Evolutionary conservation across 2,888 invertebrate genomes (phyloP), one percentile per base, ranked within the genome.

Genomic region (Stomorhina lunata): DNA sequence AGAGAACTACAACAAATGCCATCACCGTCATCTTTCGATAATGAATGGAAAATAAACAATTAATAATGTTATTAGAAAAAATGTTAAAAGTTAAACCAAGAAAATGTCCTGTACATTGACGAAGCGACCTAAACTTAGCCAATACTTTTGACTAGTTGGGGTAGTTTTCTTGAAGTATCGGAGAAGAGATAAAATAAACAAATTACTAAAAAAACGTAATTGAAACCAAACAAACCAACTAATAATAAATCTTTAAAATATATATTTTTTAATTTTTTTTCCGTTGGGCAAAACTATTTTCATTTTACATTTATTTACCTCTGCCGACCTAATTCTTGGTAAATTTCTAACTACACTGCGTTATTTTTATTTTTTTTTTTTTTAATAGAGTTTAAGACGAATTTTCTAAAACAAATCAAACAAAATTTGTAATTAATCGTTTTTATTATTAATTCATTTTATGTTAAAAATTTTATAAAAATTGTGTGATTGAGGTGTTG

Each of bases 21-120:
- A n/a, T n/a, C n/a, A 50, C 40, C 1, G 22, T 50, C 17, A 68
- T 78, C 29, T 45, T 37, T 12, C 48, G 66, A 63, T 73, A 65
- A 75, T 79, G 34, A 71, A 65, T 32, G 37, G 29, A 63, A 40
- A 69, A 53, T 63, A 71, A 71, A 59, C 37, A 40, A 71, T 66
- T 29, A 37, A 53, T 81, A 45, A 69, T 68, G 75, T 73, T 76
- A 77, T 73, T 80, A 81, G 73, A 81, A 65, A 69, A 55, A 75
- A 69, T 79, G 50, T 79, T 71, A 71, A 78, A 37, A 61, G 40
- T 43, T 77, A 63, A 78, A 71, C 63, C 53, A 78, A 77, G 53
- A 55, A 75, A 69, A 76, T 76, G 72, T 76, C 5, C n/a, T n/a
- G n/a, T n/a, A n/a, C n/a, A n/a, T n/a, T n/a, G n/a, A n/a, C n/a